Conservation (phyloP, 2,113 vertebrate species). For the Calonectris borealis region DNA sequence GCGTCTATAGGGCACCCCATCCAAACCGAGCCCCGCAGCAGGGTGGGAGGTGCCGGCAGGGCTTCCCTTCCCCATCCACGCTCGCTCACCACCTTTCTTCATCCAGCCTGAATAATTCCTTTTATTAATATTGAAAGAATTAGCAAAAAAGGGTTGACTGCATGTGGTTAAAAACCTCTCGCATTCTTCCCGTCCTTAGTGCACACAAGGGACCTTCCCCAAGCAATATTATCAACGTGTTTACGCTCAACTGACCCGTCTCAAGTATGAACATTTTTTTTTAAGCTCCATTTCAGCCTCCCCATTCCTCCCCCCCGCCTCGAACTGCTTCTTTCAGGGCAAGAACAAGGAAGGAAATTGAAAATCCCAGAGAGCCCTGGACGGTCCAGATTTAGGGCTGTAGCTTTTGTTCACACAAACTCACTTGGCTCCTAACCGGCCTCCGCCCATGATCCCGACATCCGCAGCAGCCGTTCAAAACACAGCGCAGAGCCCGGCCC, state of each 20-base stretch:
- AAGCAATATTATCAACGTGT: constrained; percentile 13
- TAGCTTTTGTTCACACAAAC: constrained; percentile 89
- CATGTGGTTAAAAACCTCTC: constrained; percentile 6
- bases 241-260: not conserved
- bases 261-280: not conserved
- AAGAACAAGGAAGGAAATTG: constrained; percentile 92
- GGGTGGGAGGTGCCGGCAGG: not conserved
- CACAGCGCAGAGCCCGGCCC: constrained; percentile 52
- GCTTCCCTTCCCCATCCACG: not conserved
- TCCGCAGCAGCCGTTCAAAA: constrained; percentile 81
- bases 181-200: not conserved
- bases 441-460: constrained; percentile 89
- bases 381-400: constrained; percentile 84
- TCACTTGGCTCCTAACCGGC: constrained; percentile 78
- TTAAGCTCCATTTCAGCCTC: not conserved
- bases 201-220: constrained; percentile 5
- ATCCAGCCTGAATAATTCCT: not conserved
- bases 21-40: not conserved
- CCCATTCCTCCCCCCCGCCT: not conserved
- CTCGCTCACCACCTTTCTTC: not conserved
- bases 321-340: constrained; percentile 78
- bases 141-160: not conserved
- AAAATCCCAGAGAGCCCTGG: constrained; percentile 79
- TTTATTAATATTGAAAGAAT: not conserved
- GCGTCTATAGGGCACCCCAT: not conserved